Base-by-base conservation (phyloP, 2,113 vertebrate genomes). In the Enhydra lutris region DNA sequence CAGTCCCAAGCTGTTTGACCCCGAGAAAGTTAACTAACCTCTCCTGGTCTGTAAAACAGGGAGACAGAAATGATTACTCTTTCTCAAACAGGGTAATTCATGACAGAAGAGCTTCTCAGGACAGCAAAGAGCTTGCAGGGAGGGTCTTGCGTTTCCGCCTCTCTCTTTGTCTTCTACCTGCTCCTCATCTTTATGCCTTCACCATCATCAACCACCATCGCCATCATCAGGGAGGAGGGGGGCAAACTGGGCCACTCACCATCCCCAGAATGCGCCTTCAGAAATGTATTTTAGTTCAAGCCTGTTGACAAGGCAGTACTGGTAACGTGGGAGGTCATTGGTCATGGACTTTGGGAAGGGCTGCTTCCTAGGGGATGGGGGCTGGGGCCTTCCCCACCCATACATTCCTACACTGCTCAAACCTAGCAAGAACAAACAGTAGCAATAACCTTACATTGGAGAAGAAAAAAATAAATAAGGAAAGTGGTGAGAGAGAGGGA, bases 61-160 rank as follows among this genome's bases (percentile, higher is more conserved):
- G 42, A 59, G 50, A 36, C 82, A 86, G 59, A 73, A 87, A 84
- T 63, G n/a, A 14, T 20, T 92, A 55, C 76, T 42, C 24, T 89
- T 88, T 81, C 52, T 23, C 26, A 42, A 73, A 26, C 42, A 24
- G 5, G 17, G 15, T 8, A 24, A 34, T 26, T n/a, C 21, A 47
- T 5, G 31, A n/a, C 5, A 26, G n/a, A 17, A 12, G 9, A 50
- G 8, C 39, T 61, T 65, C 52, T 45, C 15, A 17, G 29, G 17
- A 26, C 1, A 9, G 24, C 14, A 18, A 26, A 13, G 5, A 59
- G 83, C 11, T 39, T 1, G 0, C 1, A 11, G 20, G 4, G 20
- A 86, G 15, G 12, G 18, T 39, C 12, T 4, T 17, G 18, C 39
- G 6, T 13, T 3, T 36, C 14, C 20, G 45, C 34, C 9, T 5